A percentile compares a stretch with the other conserved stretches of the same genome.
Conservation (phyloP, 2,797 vertebrate species). For the Anolis apletophallus region DNA sequence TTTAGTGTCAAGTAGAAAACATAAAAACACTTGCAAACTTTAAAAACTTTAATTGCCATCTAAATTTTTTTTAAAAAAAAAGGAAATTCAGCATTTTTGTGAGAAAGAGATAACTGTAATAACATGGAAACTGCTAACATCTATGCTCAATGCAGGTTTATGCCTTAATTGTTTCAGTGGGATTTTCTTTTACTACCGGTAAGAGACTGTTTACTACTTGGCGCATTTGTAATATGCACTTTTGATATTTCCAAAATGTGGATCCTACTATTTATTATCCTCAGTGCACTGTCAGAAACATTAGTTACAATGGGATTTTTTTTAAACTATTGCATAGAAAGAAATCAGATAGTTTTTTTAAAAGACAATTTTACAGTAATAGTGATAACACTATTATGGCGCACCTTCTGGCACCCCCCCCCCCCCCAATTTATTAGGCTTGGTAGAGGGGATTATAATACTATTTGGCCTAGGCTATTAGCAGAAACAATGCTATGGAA, state of each 20-base stretch:
- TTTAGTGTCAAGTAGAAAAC: conserved; percentile 26
- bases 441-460: conserved; percentile 43
- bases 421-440: too few relatives aligned
- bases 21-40: not conserved
- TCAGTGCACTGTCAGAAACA: not conserved
- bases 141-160: not conserved
- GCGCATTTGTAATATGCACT: not conserved
- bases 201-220: not conserved
- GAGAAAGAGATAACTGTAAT: too few relatives aligned
- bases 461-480: conserved; percentile 46
- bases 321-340: not conserved
- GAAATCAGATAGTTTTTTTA: not conserved
- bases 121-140: not conserved
- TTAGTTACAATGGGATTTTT: conserved; percentile 9
- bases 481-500: conserved; percentile 49
- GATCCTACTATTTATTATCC: not conserved
- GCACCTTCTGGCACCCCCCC: conserved; percentile 20
- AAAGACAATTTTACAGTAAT: conserved; percentile 9
- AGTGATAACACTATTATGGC: conserved; percentile 19
- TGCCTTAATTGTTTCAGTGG: not conserved
- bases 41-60: conserved; percentile 5
- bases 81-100: conserved; percentile 22
- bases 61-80: conserved; percentile 22
- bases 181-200: not conserved
- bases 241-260: not conserved